phyloP scores from a whole-genome alignment of 2,888 invertebrate genomes.

The Drosophila rellima region DNA sequence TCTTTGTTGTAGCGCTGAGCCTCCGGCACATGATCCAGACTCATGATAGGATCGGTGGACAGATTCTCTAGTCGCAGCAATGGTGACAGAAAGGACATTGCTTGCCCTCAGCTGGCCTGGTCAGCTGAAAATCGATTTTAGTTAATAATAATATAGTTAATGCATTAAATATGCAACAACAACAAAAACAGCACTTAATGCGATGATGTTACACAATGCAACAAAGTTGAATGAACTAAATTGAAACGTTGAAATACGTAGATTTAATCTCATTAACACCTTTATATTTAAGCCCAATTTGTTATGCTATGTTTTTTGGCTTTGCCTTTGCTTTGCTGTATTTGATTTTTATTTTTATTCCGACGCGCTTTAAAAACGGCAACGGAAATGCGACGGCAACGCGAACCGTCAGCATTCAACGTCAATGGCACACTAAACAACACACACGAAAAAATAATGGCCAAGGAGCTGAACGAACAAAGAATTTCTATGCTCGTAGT shows the following conservation, averaged over 20 bases:
- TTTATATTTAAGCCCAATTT: constrained; percentile 23
- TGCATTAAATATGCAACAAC: constrained; percentile 60
- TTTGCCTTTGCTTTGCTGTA: neutral
- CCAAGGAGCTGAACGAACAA: constrained; percentile 53
- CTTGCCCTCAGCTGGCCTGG: constrained; percentile 14
- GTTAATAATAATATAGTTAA: constrained; percentile 51
- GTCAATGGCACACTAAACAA: constrained; percentile 78
- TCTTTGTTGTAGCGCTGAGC: constrained; percentile 84
- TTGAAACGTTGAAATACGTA: neutral
- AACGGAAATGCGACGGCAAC: constrained; percentile 33
- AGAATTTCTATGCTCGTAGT: constrained; percentile 47
- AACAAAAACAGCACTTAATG: neutral
- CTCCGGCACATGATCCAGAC: constrained; percentile 84
- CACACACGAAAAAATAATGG: constrained; percentile 63
- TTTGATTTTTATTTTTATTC: constrained; percentile 6
- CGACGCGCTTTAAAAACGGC: constrained; percentile 10
- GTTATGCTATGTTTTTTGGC: constrained; percentile 1
- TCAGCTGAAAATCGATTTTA: constrained; percentile 58
- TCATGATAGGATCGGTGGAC: constrained; percentile 80
- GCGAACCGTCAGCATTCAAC: constrained; percentile 73
- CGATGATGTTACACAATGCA: constrained; percentile 47
- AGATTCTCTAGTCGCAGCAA: constrained; percentile 83
- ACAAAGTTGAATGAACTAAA: neutral
- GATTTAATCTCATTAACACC: constrained; percentile 23
- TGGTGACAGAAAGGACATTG: constrained; percentile 83